A percentile compares a stretch with the other conserved stretches of the same genome.
Conservation (phyloP, 2,113 vertebrate species). For the Lepisosteus osseus region DNA sequence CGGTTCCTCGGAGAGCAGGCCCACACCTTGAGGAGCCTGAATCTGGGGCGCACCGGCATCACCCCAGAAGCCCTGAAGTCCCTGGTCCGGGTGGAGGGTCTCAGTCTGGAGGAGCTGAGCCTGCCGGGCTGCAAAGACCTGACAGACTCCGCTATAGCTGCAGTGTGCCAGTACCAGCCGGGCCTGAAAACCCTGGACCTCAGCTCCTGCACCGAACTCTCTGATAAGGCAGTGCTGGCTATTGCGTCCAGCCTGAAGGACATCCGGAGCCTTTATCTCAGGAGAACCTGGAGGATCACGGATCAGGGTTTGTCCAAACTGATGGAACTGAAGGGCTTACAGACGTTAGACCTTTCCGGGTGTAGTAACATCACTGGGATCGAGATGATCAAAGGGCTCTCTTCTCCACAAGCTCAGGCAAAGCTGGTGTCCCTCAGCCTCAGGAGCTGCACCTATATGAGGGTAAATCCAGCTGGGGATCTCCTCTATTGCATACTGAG, state of each 20-base stretch:
- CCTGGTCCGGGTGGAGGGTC: slow-evolving; percentile 59
- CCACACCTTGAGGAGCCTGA: slow-evolving; percentile 53
- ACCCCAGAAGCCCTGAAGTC: slow-evolving; percentile 60
- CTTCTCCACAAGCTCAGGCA: slow-evolving; percentile 13
- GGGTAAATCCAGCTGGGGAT: slow-evolving; percentile 49
- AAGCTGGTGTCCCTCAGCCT: slow-evolving; percentile 64
- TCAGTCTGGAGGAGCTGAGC: slow-evolving; percentile 62
- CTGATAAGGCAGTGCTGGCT: slow-evolving; percentile 58
- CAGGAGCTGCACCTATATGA: slow-evolving; percentile 72
- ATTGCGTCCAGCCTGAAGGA: slow-evolving; percentile 46
- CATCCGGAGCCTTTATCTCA: slow-evolving; percentile 57
- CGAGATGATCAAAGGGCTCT: slow-evolving; percentile 63
- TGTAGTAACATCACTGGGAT: slow-evolving; percentile 67
- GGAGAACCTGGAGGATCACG: slow-evolving; percentile 63
- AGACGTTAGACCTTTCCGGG: slow-evolving; percentile 65
- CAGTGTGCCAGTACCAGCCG: slow-evolving; percentile 67
- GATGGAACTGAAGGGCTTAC: slow-evolving; percentile 51
- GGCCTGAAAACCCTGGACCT: slow-evolving; percentile 68
- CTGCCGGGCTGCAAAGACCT: slow-evolving; percentile 74
- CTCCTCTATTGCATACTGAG: too few species aligned
- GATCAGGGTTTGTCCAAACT: slow-evolving; percentile 66
- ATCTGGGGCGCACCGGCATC: slow-evolving; percentile 76
- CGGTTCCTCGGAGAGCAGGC: slow-evolving; percentile 60
- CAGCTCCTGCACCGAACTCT: slow-evolving; percentile 70
- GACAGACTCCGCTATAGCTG: slow-evolving; percentile 65